Evolutionary conservation across 2,888 invertebrate genomes (phyloP), one percentile per base, ranked within the genome.

Genomic region (Cheilosia grossa): DNA sequence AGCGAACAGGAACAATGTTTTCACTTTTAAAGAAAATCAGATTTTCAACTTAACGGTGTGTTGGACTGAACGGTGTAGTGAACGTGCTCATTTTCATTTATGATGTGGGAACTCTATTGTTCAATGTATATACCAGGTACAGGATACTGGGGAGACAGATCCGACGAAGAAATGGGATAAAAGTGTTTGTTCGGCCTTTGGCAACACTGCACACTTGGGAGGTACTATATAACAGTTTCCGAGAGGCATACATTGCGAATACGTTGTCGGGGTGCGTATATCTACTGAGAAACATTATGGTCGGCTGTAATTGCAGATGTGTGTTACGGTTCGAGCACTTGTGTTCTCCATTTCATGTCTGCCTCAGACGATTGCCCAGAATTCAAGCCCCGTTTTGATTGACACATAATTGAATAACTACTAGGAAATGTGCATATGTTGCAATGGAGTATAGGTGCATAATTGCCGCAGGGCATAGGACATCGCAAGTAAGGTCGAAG

Each of bases 391-490:
- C n/a, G 0, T 59, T 47, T 37, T 56, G 61, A 78, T 66, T 78
- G 77, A 67, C 78, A 78, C 19, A 4, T 78, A 67, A 72, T 82
- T 78, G 67, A 82, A 82, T 82, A 73, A 78, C 66, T 82, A 72
- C 72, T 78, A 64, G n/a, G 4, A 13, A 37, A 37, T 37, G 37
- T 37, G 13, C 37, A 13, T 37, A 37, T 4, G 13, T 13, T 37
- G 13, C 37, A 13, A 37, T 37, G 13, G 13, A 13, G 2, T 27
- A 6, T 6, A 7, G 27, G 27, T 1, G 4, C 6, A 27, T 27
- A 33, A 10, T 33, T 10, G 33, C 33, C 33, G 1, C 3, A 33
- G 10, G 33, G 9, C 2, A 10, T 33, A 10, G 33, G 10, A 10
- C 10, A 33, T 10, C 33, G 13, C 13, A 30, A 30, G 30, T 9